Conservation (phyloP, 2,797 vertebrate genomes). For the Sebastes taczanowskii region DNA sequence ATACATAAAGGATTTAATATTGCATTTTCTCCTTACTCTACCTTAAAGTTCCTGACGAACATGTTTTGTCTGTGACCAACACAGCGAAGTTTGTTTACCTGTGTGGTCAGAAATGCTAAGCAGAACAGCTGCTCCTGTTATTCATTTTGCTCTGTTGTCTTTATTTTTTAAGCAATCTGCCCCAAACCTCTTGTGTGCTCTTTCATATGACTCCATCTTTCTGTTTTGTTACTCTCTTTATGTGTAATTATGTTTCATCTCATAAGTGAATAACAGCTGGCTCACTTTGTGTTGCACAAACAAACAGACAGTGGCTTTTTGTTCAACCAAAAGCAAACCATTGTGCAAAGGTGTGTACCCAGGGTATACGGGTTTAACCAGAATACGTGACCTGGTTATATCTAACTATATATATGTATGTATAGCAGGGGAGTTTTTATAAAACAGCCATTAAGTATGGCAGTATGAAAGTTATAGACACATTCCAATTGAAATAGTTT, state of each 20-base stretch:
- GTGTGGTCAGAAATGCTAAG: constrained; percentile 28
- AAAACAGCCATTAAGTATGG: too few species aligned
- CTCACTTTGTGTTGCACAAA: neutral
- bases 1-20: neutral
- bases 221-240: neutral
- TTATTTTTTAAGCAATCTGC: neutral
- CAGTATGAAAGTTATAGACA: too few species aligned
- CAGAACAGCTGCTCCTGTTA: constrained; percentile 25
- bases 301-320: constrained; percentile 19
- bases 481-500: too few species aligned
- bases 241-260: neutral
- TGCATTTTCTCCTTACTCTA: neutral
- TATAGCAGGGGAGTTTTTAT: too few species aligned
- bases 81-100: constrained; percentile 9
- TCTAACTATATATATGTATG: neutral
- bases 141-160: constrained; percentile 8
- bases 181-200: constrained; percentile 2
- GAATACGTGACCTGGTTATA: neutral
- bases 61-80: neutral
- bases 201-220: constrained; percentile 11
- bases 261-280: constrained; percentile 1
- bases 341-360: neutral
- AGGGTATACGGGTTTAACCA: neutral
- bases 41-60: neutral
- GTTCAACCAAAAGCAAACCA: neutral